These are phyloP conservation scores for Tychaedon coryphoeus DNA, from an alignment of 2,113 vertebrate species.

Conservation along the genomic window DNA sequence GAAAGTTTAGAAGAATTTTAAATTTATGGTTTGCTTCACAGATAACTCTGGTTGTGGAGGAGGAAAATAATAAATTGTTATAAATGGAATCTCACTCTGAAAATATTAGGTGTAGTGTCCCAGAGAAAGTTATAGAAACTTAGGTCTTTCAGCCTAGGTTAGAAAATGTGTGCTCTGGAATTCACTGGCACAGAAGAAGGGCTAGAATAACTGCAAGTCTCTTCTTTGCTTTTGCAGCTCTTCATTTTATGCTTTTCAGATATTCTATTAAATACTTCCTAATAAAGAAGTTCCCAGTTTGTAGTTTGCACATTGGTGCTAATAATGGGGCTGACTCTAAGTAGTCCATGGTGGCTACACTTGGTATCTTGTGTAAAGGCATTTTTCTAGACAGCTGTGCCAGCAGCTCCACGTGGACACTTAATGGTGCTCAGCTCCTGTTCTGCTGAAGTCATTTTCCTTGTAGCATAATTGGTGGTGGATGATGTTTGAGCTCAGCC, in stretches of 20 bases:
- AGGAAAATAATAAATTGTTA: not conserved
- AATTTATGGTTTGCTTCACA: not conserved
- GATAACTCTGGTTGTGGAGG: not conserved
- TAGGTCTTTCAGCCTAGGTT: not conserved
- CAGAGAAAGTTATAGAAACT: not conserved
- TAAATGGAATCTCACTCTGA: not conserved
- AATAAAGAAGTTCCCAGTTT: not conserved
- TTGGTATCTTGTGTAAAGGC: not conserved
- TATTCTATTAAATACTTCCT: not conserved
- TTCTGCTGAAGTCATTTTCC: not conserved
- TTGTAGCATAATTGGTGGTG: rapidly evolving
- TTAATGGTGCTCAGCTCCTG: not conserved
- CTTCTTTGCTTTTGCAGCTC: not conserved
- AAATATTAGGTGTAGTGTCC: not conserved
- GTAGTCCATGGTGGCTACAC: rapidly evolving
- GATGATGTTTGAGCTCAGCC: not conserved
- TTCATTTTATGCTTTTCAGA: not conserved
- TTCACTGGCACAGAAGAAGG: not conserved
- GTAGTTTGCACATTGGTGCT: not conserved
- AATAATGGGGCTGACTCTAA: not conserved
- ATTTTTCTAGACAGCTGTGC: not conserved
- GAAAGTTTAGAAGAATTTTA: not conserved
- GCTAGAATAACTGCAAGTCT: not conserved
- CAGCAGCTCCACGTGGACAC: not conserved
- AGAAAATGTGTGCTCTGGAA: not conserved